Base-by-base conservation (phyloP, 2,113 vertebrate genomes). In the Hippocampus guttulatus region DNA sequence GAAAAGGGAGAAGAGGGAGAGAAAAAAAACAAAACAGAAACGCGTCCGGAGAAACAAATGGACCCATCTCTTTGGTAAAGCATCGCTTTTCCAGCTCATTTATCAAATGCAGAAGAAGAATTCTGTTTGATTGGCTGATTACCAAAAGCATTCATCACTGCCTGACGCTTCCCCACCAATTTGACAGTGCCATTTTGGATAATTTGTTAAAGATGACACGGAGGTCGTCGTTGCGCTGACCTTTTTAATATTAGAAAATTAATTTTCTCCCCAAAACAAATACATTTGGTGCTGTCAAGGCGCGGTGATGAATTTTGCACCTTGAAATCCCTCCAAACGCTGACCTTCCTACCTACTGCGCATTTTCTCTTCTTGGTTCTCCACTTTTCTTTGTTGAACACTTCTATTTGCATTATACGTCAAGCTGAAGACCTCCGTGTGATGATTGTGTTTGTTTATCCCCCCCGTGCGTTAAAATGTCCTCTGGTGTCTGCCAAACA, bases 181-280 rank as follows among this genome's bases (percentile, higher is more conserved):
- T 91, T 93, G 94, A 95, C 95, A 95, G 91, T 88, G 90, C 88
- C 93, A 93, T 96, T 95, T 94, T 91, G 92, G 91, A 92, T 94
- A 92, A 98, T 98, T 96, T 95, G 94, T 95, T 96, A 94, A 93
- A 93, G 92, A 94, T 94, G 95, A 96, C 95, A 95, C 93, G 93
- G 92, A 83, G 92, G 91, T 93, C 93, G 86, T 91, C 92, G 92
- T 93, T 92, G 86, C 91, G 91, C 88, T 95, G 95, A 95, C 96
- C 95, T 98, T 96, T 94, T 95, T 94, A 93, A 94, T 96, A 95
- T 95, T 94, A 94, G 93, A 93, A 95, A 96, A 97, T 96, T 95
- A 95, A 96, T 96, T 96, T 96, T 94, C 92, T 80, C 89, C 91
- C 91, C 91, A 92, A 95, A 96, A 95, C 93, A 95, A 95, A 96